A percentile compares a stretch with the other conserved stretches of the same genome.
Evolutionary conservation across 64 coral and sea anemone species (phyloP).

Genomic region (Acropora yongei): DNA sequence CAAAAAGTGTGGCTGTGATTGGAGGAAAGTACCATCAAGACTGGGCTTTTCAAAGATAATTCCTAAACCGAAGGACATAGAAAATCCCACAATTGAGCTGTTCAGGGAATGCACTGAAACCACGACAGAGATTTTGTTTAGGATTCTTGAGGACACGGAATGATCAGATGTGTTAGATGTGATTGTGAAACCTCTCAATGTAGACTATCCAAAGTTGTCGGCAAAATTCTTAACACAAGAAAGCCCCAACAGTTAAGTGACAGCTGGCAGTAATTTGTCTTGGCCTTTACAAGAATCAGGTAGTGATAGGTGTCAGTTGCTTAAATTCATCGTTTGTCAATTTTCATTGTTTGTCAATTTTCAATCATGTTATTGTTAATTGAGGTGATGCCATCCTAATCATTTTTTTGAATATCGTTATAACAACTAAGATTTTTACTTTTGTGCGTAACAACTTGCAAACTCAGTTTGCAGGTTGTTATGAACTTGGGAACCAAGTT

Average conservation of each 20-base stretch:
- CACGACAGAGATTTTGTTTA: background rate
- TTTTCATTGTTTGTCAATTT: too few species aligned
- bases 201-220: background rate
- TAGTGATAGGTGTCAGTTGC: background rate
- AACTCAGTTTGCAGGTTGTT: too few species aligned
- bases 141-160: conserved; percentile 2
- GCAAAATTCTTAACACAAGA: conserved; percentile 4
- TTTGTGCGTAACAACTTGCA: too few species aligned
- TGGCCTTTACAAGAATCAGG: conserved; percentile 21
- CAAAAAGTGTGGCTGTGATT: conserved; percentile 72
- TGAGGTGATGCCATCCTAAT: too few species aligned
- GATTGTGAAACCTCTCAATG: background rate
- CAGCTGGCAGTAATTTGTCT: background rate
- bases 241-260: background rate
- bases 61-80: background rate
- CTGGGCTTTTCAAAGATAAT: conserved; percentile 56
- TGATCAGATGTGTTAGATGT: conserved; percentile 30
- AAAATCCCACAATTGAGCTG: conserved; percentile 56
- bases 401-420: too few species aligned
- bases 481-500: too few species aligned
- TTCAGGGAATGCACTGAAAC: conserved; percentile 41
- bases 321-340: too few species aligned
- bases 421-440: too few species aligned
- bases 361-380: too few species aligned
- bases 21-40: conserved; percentile 69